Conservation (phyloP, 2,113 vertebrate species). For the Grus americana region DNA sequence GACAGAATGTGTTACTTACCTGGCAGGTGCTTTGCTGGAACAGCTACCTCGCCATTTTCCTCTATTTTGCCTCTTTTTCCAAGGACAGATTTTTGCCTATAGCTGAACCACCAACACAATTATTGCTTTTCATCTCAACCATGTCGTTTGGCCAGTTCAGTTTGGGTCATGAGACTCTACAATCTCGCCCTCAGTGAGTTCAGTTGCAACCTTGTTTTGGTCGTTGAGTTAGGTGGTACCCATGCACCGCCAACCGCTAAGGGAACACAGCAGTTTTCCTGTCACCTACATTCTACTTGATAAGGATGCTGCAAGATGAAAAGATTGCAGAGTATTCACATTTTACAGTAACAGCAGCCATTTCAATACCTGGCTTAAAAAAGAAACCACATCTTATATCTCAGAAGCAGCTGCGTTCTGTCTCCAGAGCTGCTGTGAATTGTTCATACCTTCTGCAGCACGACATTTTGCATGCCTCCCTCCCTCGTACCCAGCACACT, state of each 20-base stretch:
- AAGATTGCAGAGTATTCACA: not conserved
- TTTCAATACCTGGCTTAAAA: constrained; percentile 53
- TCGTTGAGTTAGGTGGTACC: not conserved
- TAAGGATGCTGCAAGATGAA: constrained; percentile 8
- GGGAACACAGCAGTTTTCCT: not conserved
- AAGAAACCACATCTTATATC: constrained; percentile 24
- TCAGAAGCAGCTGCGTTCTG: not conserved
- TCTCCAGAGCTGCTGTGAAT: not conserved
- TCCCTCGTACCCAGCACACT: not conserved
- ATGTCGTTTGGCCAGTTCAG: not conserved
- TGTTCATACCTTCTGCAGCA: not conserved
- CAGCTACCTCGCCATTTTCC: not conserved
- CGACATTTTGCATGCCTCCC: not conserved
- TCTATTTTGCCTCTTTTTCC: not conserved
- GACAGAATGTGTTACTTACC: not conserved
- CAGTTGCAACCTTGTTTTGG: not conserved
- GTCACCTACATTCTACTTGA: not conserved
- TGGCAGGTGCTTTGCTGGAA: not conserved
- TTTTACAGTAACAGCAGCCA: constrained; percentile 46
- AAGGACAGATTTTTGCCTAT: not conserved
- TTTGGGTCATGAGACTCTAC: not conserved
- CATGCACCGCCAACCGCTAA: not conserved
- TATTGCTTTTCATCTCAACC: not conserved
- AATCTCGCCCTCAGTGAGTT: not conserved
- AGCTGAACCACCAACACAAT: not conserved